These are phyloP conservation scores for Hirtodrosophila alboralis DNA, from an alignment of 2,888 invertebrate genomes.

Conservation along the genomic window DNA sequence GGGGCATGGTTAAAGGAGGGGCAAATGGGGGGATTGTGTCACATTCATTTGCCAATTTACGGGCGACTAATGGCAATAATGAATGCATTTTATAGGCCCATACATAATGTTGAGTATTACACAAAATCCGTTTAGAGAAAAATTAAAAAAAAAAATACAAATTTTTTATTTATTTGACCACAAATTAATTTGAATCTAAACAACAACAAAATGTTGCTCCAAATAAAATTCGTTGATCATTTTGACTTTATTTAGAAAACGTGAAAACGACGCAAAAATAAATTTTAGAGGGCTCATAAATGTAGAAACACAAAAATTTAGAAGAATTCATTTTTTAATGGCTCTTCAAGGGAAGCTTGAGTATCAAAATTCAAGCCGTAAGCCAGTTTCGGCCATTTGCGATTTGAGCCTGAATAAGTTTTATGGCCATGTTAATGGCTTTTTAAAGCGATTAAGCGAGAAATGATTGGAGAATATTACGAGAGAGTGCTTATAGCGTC, in stretches of 20 bases:
- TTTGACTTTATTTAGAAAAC: too few relatives aligned
- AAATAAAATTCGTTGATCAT: too few relatives aligned
- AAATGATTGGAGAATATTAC: constrained; percentile 24
- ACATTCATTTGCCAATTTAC: constrained; percentile 81
- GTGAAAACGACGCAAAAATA: too few relatives aligned
- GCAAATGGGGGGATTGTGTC: constrained; percentile 48
- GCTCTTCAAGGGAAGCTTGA: not conserved
- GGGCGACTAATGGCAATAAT: constrained; percentile 81
- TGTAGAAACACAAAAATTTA: constrained; percentile 21
- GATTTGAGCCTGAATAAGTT: constrained; percentile 19
- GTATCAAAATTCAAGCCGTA: constrained; percentile 2
- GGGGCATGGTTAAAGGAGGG: constrained; percentile 17
- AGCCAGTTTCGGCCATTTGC: constrained; percentile 17
- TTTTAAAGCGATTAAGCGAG: constrained; percentile 65
- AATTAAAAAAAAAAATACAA: constrained; percentile 12
- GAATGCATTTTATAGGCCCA: constrained; percentile 79
- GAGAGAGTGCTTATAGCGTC: constrained; percentile 4
- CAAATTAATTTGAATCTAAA: constrained; percentile 3
- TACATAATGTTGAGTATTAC: constrained; percentile 71
- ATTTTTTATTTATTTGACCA: constrained; percentile 41
- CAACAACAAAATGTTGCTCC: not conserved
- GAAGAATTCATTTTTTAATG: constrained; percentile 28
- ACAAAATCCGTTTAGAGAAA: constrained; percentile 39
- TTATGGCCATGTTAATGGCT: constrained; percentile 65
- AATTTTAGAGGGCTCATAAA: constrained; percentile 5